phyloP scores from a whole-genome alignment of 2,113 vertebrate genomes.

The Phaethon lepturus region DNA sequence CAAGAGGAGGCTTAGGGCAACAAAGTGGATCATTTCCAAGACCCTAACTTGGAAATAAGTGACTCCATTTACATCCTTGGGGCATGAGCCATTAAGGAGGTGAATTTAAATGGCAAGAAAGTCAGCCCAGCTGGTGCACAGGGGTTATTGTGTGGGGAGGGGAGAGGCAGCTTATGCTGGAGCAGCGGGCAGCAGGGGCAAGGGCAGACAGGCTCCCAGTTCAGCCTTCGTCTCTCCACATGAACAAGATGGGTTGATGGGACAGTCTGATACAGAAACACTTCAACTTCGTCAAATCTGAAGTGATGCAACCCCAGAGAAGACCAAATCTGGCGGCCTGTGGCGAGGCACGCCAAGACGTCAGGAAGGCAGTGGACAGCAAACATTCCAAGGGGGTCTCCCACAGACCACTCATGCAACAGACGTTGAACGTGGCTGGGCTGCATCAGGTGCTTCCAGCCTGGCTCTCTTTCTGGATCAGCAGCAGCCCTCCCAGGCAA shows the following conservation, averaged over 20 bases:
- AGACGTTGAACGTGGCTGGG: rapidly evolving
- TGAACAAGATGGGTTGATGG: neutral
- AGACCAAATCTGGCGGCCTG: neutral
- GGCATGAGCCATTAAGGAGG: neutral
- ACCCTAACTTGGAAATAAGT: neutral
- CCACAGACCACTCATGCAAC: rapidly evolving
- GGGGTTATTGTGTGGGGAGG: neutral
- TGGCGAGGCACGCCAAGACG: neutral
- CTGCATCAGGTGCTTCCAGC: neutral
- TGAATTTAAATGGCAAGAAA: neutral
- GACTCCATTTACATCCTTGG: neutral
- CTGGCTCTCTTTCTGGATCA: rapidly evolving
- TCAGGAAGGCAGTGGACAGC: neutral
- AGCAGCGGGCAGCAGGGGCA: neutral
- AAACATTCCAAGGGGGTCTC: neutral
- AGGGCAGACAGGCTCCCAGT: neutral
- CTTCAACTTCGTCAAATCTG: neutral
- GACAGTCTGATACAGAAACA: rapidly evolving
- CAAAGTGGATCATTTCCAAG: neutral
- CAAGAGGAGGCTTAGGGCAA: neutral
- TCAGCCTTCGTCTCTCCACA: neutral
- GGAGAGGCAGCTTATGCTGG: neutral
- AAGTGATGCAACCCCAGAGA: neutral
- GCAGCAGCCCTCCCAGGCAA: neutral
- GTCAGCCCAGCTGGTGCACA: neutral